Percentiles rank a stretch among this genome's conserved stretches.
These are phyloP conservation scores for Osmoderma eremita DNA, from an alignment of 2,888 invertebrate species.

Conservation along the genomic window DNA sequence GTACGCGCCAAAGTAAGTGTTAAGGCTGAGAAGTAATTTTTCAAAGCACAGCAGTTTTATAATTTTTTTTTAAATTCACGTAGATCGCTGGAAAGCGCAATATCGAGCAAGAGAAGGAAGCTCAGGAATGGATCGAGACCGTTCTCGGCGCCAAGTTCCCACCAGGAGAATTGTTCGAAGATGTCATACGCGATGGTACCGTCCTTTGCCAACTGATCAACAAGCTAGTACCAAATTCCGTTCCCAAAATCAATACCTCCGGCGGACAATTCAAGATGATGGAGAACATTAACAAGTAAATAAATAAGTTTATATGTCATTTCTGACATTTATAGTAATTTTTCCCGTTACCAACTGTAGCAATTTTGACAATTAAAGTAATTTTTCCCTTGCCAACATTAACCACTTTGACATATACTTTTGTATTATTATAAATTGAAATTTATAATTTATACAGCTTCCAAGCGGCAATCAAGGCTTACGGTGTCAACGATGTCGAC, in stretches of 20 bases:
- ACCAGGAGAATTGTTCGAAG: conserved; percentile 82
- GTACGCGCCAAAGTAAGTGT: conserved; percentile 85
- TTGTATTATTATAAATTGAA: no score
- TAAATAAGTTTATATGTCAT: conserved; percentile 54
- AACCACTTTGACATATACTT: neutral
- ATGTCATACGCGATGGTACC: conserved; percentile 90
- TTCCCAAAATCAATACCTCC: conserved; percentile 90
- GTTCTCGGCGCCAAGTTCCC: conserved; percentile 91
- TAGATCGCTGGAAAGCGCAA: conserved; percentile 87
- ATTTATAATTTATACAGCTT: conserved; percentile 67
- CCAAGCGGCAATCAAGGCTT: conserved; percentile 84
- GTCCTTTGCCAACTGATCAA: conserved; percentile 95
- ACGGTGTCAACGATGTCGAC: conserved; percentile 91
- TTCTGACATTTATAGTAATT: neutral
- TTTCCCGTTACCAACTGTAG: no score
- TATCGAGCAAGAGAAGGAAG: conserved; percentile 84
- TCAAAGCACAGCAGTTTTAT: conserved; percentile 3
- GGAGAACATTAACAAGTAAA: conserved; percentile 97
- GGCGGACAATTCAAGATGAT: conserved; percentile 99
- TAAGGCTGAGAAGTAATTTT: conserved; percentile 41
- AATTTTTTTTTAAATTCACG: no score
- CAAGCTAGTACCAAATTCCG: conserved; percentile 87
- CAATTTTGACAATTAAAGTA: neutral
- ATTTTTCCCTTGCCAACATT: neutral
- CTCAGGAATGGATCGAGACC: conserved; percentile 91